A percentile compares a stretch with the other conserved stretches of the same genome.
phyloP scores from a whole-genome alignment of 2,797 vertebrate species.

The Chloroceryle amazona region DNA sequence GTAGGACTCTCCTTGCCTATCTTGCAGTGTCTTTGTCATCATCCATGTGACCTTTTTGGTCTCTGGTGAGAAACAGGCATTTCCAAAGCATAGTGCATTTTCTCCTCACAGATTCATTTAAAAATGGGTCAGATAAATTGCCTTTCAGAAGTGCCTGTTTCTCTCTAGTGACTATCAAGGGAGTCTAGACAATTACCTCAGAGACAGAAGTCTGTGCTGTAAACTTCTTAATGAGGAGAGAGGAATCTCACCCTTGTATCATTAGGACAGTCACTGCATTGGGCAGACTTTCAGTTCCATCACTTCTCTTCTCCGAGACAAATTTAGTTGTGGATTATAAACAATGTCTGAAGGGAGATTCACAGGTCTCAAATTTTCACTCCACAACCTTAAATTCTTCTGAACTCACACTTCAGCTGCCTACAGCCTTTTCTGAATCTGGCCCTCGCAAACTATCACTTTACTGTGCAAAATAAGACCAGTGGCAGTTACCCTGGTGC shows the following conservation, averaged over 20 bases:
- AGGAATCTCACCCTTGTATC: neutral
- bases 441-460: neutral
- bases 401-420: neutral
- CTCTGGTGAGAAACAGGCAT: neutral
- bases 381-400: neutral
- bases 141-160: conserved; percentile 2
- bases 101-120: neutral
- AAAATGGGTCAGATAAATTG: neutral
- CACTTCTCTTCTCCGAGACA: neutral
- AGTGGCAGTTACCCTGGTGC: neutral
- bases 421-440: neutral
- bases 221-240: neutral
- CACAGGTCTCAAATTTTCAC: neutral
- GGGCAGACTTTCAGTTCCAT: neutral
- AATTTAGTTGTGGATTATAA: neutral
- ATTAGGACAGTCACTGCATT: neutral
- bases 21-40: neutral
- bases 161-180: neutral
- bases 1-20: neutral
- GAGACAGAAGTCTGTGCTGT: neutral
- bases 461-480: neutral
- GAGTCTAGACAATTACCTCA: conserved; percentile 2
- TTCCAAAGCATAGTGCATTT: neutral
- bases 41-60: neutral
- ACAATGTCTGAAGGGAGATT: neutral